phyloP scores from a whole-genome alignment of 2,888 invertebrate genomes.

The Lasioglossum marginatum region DNA sequence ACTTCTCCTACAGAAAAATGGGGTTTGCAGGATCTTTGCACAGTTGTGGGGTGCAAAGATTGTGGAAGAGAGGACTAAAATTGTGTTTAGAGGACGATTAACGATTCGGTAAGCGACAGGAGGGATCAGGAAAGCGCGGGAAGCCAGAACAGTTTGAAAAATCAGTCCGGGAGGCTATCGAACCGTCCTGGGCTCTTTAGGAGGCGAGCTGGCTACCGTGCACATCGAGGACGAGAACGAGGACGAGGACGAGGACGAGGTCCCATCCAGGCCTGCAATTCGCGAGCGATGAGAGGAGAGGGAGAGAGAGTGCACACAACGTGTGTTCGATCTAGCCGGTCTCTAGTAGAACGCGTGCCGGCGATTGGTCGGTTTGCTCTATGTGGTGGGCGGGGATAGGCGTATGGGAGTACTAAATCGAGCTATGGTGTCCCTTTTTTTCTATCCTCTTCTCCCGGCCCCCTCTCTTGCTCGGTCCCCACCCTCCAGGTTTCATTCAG shows the following conservation, averaged over 20 bases:
- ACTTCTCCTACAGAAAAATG: background rate
- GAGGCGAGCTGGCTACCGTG: constrained; percentile 31
- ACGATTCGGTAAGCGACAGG: background rate
- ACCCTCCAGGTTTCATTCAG: constrained; percentile 41
- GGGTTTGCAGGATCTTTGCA: background rate
- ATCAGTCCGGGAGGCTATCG: constrained; percentile 1
- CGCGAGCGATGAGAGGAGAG: constrained; percentile 45
- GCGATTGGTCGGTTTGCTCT: constrained; percentile 78
- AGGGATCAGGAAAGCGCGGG: background rate
- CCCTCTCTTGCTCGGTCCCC: constrained; percentile 31
- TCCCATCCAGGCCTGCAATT: constrained; percentile 53
- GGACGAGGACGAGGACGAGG: background rate
- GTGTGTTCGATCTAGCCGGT: constrained; percentile 68
- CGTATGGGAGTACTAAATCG: constrained; percentile 76
- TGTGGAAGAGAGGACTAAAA: background rate
- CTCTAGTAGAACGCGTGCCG: constrained; percentile 74
- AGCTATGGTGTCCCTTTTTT: constrained; percentile 73
- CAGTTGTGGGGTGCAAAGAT: background rate
- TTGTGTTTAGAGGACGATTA: background rate
- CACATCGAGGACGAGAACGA: background rate
- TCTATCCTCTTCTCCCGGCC: constrained; percentile 40
- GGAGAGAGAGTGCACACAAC: constrained; percentile 50
- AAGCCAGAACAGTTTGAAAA: background rate
- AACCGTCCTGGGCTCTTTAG: constrained; percentile 19
- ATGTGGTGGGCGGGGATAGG: constrained; percentile 80